Evolutionary conservation across 2,888 invertebrate species (phyloP).

Genomic region (Melikaiella ostensackeni): DNA sequence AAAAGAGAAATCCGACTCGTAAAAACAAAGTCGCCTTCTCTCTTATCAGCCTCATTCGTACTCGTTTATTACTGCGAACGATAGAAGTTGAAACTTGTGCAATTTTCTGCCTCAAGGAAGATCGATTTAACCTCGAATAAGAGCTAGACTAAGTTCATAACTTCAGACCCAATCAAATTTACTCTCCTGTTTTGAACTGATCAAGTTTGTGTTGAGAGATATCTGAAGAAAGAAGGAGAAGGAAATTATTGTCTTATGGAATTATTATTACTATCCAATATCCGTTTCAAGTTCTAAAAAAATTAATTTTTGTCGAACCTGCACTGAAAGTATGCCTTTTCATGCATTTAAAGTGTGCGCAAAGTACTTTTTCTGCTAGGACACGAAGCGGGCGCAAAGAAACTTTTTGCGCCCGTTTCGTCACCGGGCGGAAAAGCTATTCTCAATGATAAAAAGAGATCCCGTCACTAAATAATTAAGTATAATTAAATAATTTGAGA

Average conservation of each 20-base stretch:
- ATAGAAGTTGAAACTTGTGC: constrained; percentile 50
- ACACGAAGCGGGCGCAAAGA: too few relatives aligned
- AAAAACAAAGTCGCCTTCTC: constrained; percentile 64
- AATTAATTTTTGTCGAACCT: too few relatives aligned
- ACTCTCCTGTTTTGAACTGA: constrained; percentile 31
- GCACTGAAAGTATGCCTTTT: too few relatives aligned
- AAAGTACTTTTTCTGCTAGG: too few relatives aligned
- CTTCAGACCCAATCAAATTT: constrained; percentile 33
- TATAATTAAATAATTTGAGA: too few relatives aligned
- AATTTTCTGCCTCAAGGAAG: constrained; percentile 39
- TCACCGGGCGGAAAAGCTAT: too few relatives aligned
- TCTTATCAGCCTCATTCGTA: constrained; percentile 63
- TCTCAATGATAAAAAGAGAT: too few relatives aligned
- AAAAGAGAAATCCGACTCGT: constrained; percentile 59
- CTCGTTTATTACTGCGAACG: constrained; percentile 56
- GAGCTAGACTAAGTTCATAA: constrained; percentile 29
- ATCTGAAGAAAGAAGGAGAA: neutral
- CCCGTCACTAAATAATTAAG: too few relatives aligned
- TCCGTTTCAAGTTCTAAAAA: neutral
- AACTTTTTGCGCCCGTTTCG: too few relatives aligned
- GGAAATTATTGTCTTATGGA: neutral
- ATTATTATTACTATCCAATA: neutral
- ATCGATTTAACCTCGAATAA: constrained; percentile 38
- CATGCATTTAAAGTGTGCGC: too few relatives aligned
- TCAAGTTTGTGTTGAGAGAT: constrained; percentile 8